A percentile compares a stretch with the other conserved stretches of the same genome.
These are phyloP conservation scores for Silurus meridionalis DNA, from an alignment of 2,113 vertebrate genomes.

Conservation along the genomic window DNA sequence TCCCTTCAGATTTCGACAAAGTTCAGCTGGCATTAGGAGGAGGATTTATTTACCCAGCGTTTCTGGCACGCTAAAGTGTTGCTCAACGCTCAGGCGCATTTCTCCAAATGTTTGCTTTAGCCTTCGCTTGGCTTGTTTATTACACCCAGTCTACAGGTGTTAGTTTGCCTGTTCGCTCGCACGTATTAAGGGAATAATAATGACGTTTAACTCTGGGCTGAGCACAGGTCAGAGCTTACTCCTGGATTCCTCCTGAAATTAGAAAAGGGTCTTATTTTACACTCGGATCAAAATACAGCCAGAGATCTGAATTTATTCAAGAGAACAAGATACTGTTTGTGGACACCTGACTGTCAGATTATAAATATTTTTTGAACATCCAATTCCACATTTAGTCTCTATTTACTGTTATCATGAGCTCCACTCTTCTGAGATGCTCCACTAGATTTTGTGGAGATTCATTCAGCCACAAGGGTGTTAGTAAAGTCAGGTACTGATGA, in stretches of 20 bases:
- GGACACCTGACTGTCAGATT: too few species aligned
- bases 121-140: slow-evolving; percentile 7
- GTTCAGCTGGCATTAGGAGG: background rate
- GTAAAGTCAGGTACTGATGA: too few species aligned
- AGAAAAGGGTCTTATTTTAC: background rate
- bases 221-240: background rate
- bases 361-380: too few species aligned
- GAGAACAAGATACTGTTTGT: too few species aligned
- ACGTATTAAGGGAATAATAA: slow-evolving; percentile 1
- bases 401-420: too few species aligned
- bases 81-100: background rate
- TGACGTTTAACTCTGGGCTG: background rate
- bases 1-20: background rate
- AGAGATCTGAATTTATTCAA: background rate
- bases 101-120: slow-evolving; percentile 33
- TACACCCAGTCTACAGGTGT: background rate
- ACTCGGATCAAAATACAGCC: background rate
- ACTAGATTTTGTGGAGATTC: too few species aligned
- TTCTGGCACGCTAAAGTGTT: slow-evolving; percentile 16
- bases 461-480: too few species aligned
- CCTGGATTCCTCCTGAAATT: background rate
- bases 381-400: too few species aligned
- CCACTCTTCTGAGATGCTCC: too few species aligned
- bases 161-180: background rate
- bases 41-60: background rate